These are phyloP conservation scores for Chorisops tibialis DNA, from an alignment of 2,888 invertebrate genomes.

Conservation along the genomic window DNA sequence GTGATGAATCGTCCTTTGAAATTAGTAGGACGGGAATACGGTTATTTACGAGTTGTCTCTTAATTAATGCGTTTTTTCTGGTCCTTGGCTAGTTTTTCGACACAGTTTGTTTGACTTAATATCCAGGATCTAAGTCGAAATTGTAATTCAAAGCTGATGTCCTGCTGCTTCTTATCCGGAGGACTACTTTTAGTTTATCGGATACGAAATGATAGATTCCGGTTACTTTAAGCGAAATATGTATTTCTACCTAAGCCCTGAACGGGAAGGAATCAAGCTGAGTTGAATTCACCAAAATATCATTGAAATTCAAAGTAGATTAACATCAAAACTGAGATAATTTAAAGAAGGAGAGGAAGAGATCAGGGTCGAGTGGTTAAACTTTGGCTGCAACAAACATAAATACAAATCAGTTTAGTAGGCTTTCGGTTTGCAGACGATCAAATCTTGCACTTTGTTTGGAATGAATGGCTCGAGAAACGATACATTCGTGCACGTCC, in stretches of 20 bases:
- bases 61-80: conserved; percentile 30
- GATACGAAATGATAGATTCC: too few species aligned
- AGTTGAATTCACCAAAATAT: conserved; percentile 20
- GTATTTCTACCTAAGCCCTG: background rate
- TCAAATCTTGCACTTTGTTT: conserved; percentile 31
- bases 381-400: background rate
- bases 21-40: background rate
- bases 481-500: conserved; percentile 17
- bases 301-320: conserved; percentile 30
- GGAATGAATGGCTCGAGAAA: conserved; percentile 11
- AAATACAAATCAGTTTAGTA: conserved; percentile 24
- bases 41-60: conserved; percentile 30
- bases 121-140: background rate
- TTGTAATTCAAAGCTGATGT: background rate
- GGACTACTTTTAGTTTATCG: background rate
- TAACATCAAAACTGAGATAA: background rate
- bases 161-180: too few species aligned
- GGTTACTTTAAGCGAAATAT: too few species aligned
- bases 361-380: background rate
- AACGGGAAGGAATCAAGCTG: conserved; percentile 29
- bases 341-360: background rate
- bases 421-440: conserved; percentile 26
- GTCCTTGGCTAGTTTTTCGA: background rate
- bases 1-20: conserved; percentile 10
- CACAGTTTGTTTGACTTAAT: background rate